Conservation (phyloP, 2,888 invertebrate species). For the Luperina testacea region DNA sequence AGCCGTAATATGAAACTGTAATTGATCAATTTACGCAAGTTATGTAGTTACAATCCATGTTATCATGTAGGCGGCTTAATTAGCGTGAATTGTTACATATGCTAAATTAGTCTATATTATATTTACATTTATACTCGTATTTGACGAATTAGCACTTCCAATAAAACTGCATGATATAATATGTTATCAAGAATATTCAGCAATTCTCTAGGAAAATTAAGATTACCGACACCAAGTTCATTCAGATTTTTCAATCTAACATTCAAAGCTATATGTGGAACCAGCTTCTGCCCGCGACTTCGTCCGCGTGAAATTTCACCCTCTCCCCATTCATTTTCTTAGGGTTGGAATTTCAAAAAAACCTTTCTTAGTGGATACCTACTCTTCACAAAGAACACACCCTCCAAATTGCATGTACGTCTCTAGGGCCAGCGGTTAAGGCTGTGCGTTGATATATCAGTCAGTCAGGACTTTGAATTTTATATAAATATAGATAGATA, state of each 20-base stretch:
- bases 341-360: too few relatives aligned
- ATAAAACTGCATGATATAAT: background rate
- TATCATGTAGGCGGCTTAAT: constrained; percentile 8
- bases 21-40: constrained; percentile 32
- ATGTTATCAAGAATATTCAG: background rate
- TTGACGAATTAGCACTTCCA: background rate
- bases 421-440: too few relatives aligned
- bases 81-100: background rate
- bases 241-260: background rate
- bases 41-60: constrained; percentile 16
- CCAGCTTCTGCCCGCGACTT: too few relatives aligned
- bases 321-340: too few relatives aligned
- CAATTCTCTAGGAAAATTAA: background rate
- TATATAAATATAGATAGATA: too few relatives aligned
- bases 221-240: background rate
- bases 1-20: constrained; percentile 15
- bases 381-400: too few relatives aligned
- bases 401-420: too few relatives aligned
- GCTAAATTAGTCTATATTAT: background rate
- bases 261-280: background rate
- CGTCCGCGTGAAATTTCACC: too few relatives aligned
- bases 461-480: too few relatives aligned
- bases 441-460: too few relatives aligned
- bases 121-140: background rate
- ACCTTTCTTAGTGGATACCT: too few relatives aligned